Evolutionary conservation across 1,140 invertebrate genomes (phyloP), one percentile per base, ranked within the genome.

Genomic region (Neodiprion pinetum): DNA sequence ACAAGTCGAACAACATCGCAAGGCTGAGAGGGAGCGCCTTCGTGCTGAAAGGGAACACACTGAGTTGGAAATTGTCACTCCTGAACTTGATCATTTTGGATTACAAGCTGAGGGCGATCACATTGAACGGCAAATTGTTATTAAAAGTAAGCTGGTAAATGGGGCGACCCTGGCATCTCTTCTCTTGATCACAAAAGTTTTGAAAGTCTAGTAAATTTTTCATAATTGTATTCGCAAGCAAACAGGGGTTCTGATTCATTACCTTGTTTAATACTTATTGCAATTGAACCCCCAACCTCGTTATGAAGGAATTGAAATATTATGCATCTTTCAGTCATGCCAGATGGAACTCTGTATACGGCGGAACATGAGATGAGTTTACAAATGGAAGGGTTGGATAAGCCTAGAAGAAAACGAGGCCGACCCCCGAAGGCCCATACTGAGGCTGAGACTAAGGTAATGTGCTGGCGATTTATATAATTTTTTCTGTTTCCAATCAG

Each of bases 401-500:
- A 91, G 79, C 93, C 93, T 5, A 91, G 90, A 82, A 85, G 91
- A 74, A 95, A 94, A 86, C 85, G 93, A 71, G 93, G 93, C 8
- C 86, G 93, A 72, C 93, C 93, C 5, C 91, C 91, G 2, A 94
- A 94, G 88, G 47, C 74, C 61, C 78, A 81, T 7, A 77, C 81
- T 28, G 86, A 89, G 14, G 83, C 86, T 68, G 87, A 89, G 67
- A 72, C 85, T 72, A 82, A 84, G 48, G 81, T 87, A 74, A 79
- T 84, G 61, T 71, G 50, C 67, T 47, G 8, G 70, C n/a, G 21
- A 67, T 69, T 67, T 1, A 76, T 61, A 72, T 72, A 74, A 77
- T 49, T 23, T 71, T 70, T 53, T 72, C 47, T 10, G 48, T 73
- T 11, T n/a, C 67, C 40, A 71, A 40, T 40, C 28, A 40, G 5